Evolutionary conservation across 2,888 invertebrate genomes (phyloP), one percentile per base, ranked within the genome.

Genomic region (Conops quadrifasciatus): DNA sequence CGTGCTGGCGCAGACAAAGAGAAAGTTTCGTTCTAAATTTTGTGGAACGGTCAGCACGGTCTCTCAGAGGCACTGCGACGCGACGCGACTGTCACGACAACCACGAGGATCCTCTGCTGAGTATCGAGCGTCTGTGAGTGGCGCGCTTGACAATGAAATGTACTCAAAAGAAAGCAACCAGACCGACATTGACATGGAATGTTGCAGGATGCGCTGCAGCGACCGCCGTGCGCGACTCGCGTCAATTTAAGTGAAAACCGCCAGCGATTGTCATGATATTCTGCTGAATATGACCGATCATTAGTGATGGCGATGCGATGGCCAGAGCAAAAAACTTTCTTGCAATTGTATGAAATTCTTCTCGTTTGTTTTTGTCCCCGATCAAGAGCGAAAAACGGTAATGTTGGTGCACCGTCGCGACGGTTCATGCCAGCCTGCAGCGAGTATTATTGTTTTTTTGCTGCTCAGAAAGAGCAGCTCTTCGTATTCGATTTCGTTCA

Each of bases 201-300:
- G n/a, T 26, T 30, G 65, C 65, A 65, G 65, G 65, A 65, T 65
- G 65, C 65, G 26, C n/a, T n/a, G 13, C 36, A 51, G 15, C 19
- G 13, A 28, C 47, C 21, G 16, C 1, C 28, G 49, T 51, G 64
- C 30, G 65, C 24, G 75, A 75, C 73, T 74, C 73, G 72, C 72
- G 73, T 74, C 75, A 77, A 74, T 76, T 77, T 75, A 73, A 75
- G 72, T 66, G 72, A 53, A 74, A 74, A 77, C 75, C 76, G 77
- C 74, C 75, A 75, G 75, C 74, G 76, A 77, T 76, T 45, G 49
- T 28, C 49, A 26, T 49, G 28, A n/a, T 49, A 43, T 65, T 65
- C 28, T 49, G 30, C 30, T 28, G 65, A 65, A 30, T 21, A 51
- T 21, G 30, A 53, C 51, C 53, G 19, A 65, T 65, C 51, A 53